Conservation (phyloP, 2,797 vertebrate genomes). For the Lerista edwardsae region DNA sequence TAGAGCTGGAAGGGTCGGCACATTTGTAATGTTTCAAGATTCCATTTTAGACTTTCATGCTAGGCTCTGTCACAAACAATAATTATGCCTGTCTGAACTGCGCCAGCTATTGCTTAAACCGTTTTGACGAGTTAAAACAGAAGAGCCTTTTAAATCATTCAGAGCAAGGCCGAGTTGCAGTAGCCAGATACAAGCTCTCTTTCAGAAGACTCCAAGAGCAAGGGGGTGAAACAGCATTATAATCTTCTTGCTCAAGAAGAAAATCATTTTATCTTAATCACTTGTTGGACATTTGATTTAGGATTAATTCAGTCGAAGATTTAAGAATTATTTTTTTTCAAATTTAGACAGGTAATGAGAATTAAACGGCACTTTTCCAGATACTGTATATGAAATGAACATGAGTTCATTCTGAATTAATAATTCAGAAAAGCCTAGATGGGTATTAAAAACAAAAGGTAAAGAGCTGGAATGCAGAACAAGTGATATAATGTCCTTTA, state of each 20-base stretch:
- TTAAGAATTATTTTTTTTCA: neutral
- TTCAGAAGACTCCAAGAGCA: neutral
- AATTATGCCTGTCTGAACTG: conserved; percentile 43
- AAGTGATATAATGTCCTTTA: neutral
- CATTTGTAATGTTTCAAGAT: conserved; percentile 34
- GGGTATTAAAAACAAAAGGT: neutral
- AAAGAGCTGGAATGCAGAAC: neutral
- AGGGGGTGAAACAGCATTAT: too few relatives aligned
- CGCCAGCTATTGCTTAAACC: conserved; percentile 44
- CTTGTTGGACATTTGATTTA: conserved; percentile 17
- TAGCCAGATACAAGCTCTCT: neutral
- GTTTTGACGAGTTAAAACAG: conserved; percentile 22
- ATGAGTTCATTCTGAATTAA: neutral
- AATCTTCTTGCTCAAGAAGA: neutral
- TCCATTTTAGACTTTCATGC: conserved; percentile 41
- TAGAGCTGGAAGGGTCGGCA: conserved; percentile 49
- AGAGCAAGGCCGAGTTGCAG: conserved; percentile 36
- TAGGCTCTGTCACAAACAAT: conserved; percentile 50
- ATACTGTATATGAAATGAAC: neutral
- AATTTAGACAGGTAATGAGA: neutral
- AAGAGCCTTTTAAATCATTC: conserved; percentile 47
- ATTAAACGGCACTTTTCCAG: neutral
- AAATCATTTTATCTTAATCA: neutral
- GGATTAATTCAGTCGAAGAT: neutral
- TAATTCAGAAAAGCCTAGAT: neutral